phyloP scores from a whole-genome alignment of 2,113 vertebrate genomes.

The Narcine bancroftii region DNA sequence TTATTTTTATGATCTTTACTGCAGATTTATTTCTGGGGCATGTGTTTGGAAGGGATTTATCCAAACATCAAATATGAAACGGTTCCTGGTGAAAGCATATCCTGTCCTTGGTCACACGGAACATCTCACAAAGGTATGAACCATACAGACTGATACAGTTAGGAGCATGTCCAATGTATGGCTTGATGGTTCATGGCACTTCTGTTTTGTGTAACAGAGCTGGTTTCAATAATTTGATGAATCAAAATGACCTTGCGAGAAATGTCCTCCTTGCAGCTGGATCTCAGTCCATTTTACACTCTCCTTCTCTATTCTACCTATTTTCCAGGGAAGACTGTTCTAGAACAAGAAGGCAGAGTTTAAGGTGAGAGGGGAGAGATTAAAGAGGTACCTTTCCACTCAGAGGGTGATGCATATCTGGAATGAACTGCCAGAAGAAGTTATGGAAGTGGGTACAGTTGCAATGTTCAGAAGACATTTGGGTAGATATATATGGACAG shows the following conservation, averaged over 20 bases:
- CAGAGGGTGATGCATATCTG: too few species aligned
- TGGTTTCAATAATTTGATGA: too few species aligned
- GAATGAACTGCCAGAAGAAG: too few species aligned
- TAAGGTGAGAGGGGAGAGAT: too few species aligned
- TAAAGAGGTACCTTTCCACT: too few species aligned
- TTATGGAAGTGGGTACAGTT: too few species aligned
- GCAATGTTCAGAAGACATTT: too few species aligned
- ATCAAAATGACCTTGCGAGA: background rate
- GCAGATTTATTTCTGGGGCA: background rate
- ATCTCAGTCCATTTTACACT: too few species aligned
- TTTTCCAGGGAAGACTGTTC: too few species aligned
- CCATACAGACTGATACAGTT: background rate
- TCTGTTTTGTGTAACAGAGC: background rate
- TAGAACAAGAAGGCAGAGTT: too few species aligned
- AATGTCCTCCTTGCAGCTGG: background rate
- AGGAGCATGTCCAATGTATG: background rate
- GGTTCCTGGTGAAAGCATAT: conserved; percentile 44
- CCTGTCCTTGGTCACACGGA: conserved; percentile 46
- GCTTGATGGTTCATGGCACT: background rate
- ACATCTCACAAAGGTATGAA: conserved; percentile 46
- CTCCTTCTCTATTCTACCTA: too few species aligned
- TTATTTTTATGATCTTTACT: background rate
- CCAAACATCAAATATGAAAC: conserved; percentile 47
- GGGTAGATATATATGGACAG: too few species aligned
- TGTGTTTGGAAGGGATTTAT: conserved; percentile 47